Evolutionary conservation across 2,888 invertebrate genomes (phyloP).

Genomic region (Microctonus aethiopoides): DNA sequence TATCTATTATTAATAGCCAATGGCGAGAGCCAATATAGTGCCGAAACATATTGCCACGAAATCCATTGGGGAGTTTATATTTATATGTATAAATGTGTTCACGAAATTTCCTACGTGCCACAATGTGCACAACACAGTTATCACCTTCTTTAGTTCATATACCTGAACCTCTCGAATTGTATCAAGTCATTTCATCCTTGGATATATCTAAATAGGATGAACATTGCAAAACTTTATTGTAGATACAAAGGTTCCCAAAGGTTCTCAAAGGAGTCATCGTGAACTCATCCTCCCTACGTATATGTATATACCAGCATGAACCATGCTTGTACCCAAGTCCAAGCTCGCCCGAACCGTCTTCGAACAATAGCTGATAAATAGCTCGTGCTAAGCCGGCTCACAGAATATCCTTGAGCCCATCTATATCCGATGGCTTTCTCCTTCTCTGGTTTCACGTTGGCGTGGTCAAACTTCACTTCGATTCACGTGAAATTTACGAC

Average conservation of each 20-base stretch:
- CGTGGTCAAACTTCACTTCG: conserved; percentile 37
- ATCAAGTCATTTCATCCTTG: conserved; percentile 5
- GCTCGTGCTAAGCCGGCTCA: conserved; percentile 42
- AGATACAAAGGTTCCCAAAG: no score
- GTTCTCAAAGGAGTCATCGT: conserved; percentile 25
- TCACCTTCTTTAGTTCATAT: neutral
- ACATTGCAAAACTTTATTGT: neutral
- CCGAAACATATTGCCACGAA: conserved; percentile 31
- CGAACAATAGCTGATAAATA: conserved; percentile 48
- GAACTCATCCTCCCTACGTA: no score
- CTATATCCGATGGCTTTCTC: conserved; percentile 36
- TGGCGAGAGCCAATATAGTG: conserved; percentile 30
- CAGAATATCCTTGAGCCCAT: conserved; percentile 38
- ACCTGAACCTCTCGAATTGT: neutral
- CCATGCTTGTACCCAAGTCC: neutral
- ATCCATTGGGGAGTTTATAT: conserved; percentile 19
- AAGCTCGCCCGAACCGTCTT: conserved; percentile 28
- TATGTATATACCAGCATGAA: conserved; percentile 10
- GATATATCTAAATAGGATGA: conserved; percentile 12
- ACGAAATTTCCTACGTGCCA: conserved; percentile 26
- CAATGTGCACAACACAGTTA: neutral
- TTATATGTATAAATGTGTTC: conserved; percentile 6
- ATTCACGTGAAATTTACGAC: conserved; percentile 49
- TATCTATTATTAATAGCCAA: conserved; percentile 40
- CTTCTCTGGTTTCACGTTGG: conserved; percentile 15